phyloP scores from a whole-genome alignment of 2,888 invertebrate genomes.

The Elegia similella region DNA sequence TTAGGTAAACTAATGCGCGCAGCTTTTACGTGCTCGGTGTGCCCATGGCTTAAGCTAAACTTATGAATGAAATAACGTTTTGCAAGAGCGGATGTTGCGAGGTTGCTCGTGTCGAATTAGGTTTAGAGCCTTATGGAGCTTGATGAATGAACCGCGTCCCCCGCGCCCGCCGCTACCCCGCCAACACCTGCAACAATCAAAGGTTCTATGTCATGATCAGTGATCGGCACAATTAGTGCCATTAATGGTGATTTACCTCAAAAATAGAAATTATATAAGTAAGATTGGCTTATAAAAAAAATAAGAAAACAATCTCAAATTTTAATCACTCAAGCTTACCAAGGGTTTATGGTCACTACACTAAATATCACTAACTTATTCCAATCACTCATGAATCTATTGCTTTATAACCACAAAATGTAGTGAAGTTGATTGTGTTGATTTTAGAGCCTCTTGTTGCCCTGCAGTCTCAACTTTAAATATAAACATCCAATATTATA shows the following conservation, averaged over 20 bases:
- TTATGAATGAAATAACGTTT: conserved; percentile 81
- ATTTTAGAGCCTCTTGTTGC: background rate
- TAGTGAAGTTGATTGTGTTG: background rate
- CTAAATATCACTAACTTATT: too few species aligned
- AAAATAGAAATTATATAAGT: too few species aligned
- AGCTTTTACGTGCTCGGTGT: conserved; percentile 45
- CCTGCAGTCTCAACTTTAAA: too few species aligned
- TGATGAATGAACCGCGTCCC: conserved; percentile 72
- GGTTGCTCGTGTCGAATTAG: conserved; percentile 78
- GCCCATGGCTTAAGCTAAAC: conserved; percentile 51
- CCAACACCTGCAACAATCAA: conserved; percentile 31
- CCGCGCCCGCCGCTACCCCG: conserved; percentile 36
- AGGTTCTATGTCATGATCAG: conserved; percentile 7
- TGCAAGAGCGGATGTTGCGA: conserved; percentile 82
- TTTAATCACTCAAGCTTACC: too few species aligned
- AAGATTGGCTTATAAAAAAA: too few species aligned
- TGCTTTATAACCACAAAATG: too few species aligned
- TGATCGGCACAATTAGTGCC: too few species aligned
- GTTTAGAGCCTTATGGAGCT: conserved; percentile 79
- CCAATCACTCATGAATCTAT: too few species aligned
- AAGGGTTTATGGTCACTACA: too few species aligned
- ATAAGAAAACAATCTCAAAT: too few species aligned
- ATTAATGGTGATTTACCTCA: too few species aligned
- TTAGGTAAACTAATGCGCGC: background rate
- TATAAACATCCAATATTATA: too few species aligned